Evolutionary conservation across 1,140 invertebrate species (phyloP), one percentile per base, ranked within the genome.

Genomic region (Chrysopa pallens): DNA sequence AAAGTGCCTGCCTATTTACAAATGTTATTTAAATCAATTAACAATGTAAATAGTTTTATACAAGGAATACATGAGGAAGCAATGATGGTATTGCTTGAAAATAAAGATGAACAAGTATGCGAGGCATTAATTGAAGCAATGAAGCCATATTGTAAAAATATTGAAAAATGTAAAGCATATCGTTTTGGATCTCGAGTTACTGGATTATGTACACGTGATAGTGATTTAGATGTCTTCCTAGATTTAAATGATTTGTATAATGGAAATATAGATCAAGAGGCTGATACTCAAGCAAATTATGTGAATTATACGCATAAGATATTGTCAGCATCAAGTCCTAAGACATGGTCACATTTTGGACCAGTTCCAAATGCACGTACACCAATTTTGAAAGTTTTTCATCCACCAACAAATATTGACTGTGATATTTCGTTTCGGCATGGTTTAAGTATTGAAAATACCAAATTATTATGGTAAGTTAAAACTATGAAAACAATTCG

Each of bases 341-440:
- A 48, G 38, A 36, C 44, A 29, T 49, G 47, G 39, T 43, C 51
- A 9, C 42, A 50, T n/a, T 44, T 67, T 11, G 38, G 50, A 28
- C 43, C 51, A 33, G 57, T 68, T 42, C 50, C 59, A 7, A 54
- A 55, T 6, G 66, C 68, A 11, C 55, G 70, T 41, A 66, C 69
- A 4, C 73, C 73, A 0, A 74, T 74, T 46, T 59, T 76, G 8
- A 70, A 67, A 54, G 52, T 70, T 36, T 48, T 48, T 39, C 66
- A 73, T 49, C 51, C 46, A n/a, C 43, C 47, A 4, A 63, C 62
- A 5, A 46, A 52, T 7, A 45, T 73, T 4, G 55, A 64, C 27
- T 72, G 69, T 52, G 72, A 75, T 56, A 54, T 76, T 29, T 72
- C 70, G 0, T 72, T 74, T 44, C 55, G 59, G 28, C 67, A 68